Percentiles rank a stretch among this genome's conserved stretches.
Evolutionary conservation across 2,888 invertebrate species (phyloP).

Genomic region (Macrophya alboannulata): DNA sequence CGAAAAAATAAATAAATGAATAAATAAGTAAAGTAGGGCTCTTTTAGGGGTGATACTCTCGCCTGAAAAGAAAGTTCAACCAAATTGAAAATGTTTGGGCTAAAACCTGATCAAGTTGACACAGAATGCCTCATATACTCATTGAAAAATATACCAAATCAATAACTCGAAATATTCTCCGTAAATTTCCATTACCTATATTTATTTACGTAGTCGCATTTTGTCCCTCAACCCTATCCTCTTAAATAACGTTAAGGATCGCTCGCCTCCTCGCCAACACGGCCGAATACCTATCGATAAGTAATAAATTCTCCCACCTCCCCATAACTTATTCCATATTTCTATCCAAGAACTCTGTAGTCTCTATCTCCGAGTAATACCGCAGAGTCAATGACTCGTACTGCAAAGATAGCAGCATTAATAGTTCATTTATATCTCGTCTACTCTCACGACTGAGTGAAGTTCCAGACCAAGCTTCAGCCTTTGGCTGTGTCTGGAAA

Average conservation of each 20-base stretch:
- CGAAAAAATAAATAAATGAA: too few relatives aligned
- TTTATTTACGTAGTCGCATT: not conserved
- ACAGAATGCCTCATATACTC: too few relatives aligned
- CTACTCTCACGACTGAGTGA: constrained; percentile 8
- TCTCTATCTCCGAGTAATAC: constrained; percentile 35
- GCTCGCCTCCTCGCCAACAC: not conserved
- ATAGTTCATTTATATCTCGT: constrained; percentile 50
- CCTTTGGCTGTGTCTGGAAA: not conserved
- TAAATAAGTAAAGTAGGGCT: too few relatives aligned
- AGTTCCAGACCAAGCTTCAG: not conserved
- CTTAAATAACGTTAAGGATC: not conserved
- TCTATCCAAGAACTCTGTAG: not conserved
- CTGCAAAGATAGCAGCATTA: constrained; percentile 43
- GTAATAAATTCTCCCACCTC: constrained; percentile 23
- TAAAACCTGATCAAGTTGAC: too few relatives aligned
- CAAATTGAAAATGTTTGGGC: too few relatives aligned
- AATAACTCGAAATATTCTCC: not conserved
- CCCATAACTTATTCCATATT: constrained; percentile 37
- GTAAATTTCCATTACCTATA: not conserved
- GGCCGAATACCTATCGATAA: constrained; percentile 26
- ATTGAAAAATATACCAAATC: not conserved
- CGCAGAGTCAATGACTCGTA: constrained; percentile 50
- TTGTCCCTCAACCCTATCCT: not conserved
- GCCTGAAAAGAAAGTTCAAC: too few relatives aligned
- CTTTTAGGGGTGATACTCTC: too few relatives aligned